These are phyloP conservation scores for Meriones unguiculatus DNA, from an alignment of 2,113 vertebrate species.

Conservation along the genomic window DNA sequence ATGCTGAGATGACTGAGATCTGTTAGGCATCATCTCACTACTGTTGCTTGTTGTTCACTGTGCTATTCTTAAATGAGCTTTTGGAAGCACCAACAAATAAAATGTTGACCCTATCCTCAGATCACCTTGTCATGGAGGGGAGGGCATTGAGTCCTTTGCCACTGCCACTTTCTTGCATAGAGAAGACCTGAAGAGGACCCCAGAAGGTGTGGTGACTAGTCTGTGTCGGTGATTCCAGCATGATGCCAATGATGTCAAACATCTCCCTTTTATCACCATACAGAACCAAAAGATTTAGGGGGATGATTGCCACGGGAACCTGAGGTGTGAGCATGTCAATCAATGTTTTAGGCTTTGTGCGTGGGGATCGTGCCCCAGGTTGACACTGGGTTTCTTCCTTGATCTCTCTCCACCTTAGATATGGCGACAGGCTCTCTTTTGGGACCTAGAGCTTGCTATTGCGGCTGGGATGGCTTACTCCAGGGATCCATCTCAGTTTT, in stretches of 20 bases:
- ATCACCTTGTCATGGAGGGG: not conserved
- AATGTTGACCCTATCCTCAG: not conserved
- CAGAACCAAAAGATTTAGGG: not conserved
- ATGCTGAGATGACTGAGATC: not conserved
- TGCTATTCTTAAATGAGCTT: not conserved
- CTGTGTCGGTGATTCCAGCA: not conserved
- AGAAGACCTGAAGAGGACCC: not conserved
- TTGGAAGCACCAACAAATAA: constrained; percentile 60
- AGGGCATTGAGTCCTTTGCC: not conserved
- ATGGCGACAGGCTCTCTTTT: not conserved
- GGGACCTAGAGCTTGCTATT: not conserved
- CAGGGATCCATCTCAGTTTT: not conserved
- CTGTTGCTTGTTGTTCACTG: not conserved
- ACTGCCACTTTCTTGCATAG: not conserved
- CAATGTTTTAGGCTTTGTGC: not conserved
- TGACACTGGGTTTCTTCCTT: not conserved
- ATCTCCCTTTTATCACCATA: not conserved
- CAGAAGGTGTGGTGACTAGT: not conserved
- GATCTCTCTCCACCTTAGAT: not conserved
- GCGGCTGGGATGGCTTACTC: not conserved
- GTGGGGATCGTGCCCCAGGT: no score
- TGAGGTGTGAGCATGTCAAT: not conserved
- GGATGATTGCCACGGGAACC: not conserved
- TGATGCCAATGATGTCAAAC: not conserved
- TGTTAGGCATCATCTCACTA: rapidly evolving